Conservation (phyloP, 1,140 invertebrate genomes). For the Drosophila obscura region DNA sequence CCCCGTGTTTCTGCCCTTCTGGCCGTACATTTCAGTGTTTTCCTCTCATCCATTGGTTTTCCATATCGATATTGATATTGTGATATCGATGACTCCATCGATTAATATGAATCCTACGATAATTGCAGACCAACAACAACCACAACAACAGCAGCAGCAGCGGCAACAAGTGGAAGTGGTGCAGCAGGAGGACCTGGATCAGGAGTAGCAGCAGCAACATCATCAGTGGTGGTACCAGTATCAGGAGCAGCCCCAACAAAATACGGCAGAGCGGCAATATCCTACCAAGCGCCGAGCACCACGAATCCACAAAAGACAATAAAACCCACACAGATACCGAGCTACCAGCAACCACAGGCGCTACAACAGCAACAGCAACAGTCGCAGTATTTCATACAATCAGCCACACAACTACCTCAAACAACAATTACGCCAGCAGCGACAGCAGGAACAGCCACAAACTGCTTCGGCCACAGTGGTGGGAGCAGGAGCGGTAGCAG, state of each 20-base stretch:
- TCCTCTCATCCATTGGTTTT: conserved; percentile 35
- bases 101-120: too few species aligned
- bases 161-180: conserved; percentile 20
- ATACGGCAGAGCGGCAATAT: conserved; percentile 33
- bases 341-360: conserved; percentile 64
- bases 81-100: too few species aligned
- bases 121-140: conserved; percentile 13
- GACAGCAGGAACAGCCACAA: conserved; percentile 34
- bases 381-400: conserved; percentile 74
- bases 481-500: conserved; percentile 24
- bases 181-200: not conserved
- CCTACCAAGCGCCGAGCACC: conserved; percentile 20
- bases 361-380: conserved; percentile 53
- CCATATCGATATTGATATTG: too few species aligned
- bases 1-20: conserved; percentile 24
- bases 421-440: conserved; percentile 37
- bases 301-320: conserved; percentile 65
- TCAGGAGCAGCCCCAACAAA: conserved; percentile 30
- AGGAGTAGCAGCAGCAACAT: conserved; percentile 15
- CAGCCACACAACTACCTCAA: conserved; percentile 83
- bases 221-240: not conserved
- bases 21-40: conserved; percentile 45
- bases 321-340: conserved; percentile 78
- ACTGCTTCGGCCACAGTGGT: conserved; percentile 53
- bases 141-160: not conserved